phyloP scores from a whole-genome alignment of 2,888 invertebrate species.

The Gymnosoma rotundatum region DNA sequence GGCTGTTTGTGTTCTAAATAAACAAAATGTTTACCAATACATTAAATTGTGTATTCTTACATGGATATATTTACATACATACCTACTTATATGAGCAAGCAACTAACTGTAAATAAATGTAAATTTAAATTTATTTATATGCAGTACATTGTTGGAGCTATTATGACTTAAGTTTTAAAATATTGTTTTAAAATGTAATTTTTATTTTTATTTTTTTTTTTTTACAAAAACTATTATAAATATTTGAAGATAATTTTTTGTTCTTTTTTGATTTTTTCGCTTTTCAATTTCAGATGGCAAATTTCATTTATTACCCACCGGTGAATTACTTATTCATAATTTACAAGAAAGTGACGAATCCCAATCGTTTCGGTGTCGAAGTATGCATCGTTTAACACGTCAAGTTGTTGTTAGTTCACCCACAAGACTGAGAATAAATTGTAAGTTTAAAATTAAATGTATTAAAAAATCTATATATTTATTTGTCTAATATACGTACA shows the following conservation, averaged over 20 bases:
- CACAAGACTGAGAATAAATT: conserved; percentile 87
- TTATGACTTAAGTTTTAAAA: neutral
- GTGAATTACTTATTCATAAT: conserved; percentile 89
- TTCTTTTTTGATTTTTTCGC: conserved; percentile 15
- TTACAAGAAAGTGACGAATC: conserved; percentile 89
- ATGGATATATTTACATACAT: neutral
- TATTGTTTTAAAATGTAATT: neutral
- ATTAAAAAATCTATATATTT: neutral
- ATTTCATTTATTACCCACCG: conserved; percentile 88
- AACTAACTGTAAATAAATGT: neutral
- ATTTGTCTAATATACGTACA: too few relatives aligned
- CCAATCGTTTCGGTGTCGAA: conserved; percentile 88
- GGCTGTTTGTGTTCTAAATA: conserved; percentile 50
- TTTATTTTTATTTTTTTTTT: conserved; percentile 4
- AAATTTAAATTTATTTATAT: neutral
- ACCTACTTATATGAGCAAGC: neutral
- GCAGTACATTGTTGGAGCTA: neutral
- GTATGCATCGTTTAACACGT: conserved; percentile 88
- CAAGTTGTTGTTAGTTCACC: conserved; percentile 88
- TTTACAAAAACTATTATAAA: neutral
- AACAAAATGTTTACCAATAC: conserved; percentile 21
- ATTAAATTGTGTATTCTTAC: conserved; percentile 11
- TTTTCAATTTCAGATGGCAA: conserved; percentile 85
- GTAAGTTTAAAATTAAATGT: conserved; percentile 82
- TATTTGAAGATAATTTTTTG: neutral